Evolutionary conservation across 1,140 invertebrate species (phyloP).

Genomic region (Trinorchestia longiramus): DNA sequence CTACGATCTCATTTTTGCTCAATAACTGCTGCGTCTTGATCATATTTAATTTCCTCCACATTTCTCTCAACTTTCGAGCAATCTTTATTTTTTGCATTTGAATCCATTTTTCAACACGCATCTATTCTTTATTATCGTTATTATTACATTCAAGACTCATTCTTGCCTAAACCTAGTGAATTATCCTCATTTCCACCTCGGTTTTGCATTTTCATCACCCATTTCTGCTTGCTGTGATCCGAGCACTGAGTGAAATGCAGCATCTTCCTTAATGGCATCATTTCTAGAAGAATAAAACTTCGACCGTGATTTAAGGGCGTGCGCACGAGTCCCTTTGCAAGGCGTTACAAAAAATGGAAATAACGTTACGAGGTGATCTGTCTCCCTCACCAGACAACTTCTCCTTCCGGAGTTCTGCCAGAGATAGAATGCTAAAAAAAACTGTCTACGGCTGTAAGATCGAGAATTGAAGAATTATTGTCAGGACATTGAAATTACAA

Average conservation of each 20-base stretch:
- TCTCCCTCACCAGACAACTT: neutral
- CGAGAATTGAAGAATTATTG: neutral
- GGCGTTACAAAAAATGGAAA: neutral
- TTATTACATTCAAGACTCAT: too few species aligned
- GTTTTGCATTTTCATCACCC: neutral
- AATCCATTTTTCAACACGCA: neutral
- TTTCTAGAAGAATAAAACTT: conserved; percentile 17
- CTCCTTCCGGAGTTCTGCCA: neutral
- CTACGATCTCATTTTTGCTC: too few species aligned
- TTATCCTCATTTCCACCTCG: neutral
- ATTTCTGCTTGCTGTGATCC: neutral
- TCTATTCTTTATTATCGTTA: too few species aligned
- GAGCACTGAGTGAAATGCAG: neutral
- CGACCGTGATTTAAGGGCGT: neutral
- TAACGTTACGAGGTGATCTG: neutral
- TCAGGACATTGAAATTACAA: neutral
- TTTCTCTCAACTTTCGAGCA: too few species aligned
- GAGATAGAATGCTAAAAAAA: neutral
- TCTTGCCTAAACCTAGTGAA: neutral
- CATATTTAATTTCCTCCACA: too few species aligned
- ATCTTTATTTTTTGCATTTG: too few species aligned
- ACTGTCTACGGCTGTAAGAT: neutral
- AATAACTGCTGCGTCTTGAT: too few species aligned
- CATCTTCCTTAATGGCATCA: conserved; percentile 33
- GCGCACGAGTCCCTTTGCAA: neutral